Evolutionary conservation across 2,113 vertebrate genomes (phyloP).

Genomic region (Synchiropus splendidus): DNA sequence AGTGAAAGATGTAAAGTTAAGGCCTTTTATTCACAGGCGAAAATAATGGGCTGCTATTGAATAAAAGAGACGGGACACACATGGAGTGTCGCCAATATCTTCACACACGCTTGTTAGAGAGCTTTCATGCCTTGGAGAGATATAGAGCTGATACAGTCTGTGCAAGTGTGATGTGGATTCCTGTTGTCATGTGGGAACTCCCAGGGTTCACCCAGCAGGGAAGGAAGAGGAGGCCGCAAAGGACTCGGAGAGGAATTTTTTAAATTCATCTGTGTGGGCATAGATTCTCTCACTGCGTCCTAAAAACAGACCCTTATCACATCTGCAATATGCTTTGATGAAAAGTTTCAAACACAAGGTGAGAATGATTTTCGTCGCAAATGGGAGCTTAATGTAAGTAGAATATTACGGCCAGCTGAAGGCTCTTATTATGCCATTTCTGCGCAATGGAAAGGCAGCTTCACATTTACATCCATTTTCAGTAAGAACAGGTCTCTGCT

Average conservation of each 20-base stretch:
- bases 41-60: conserved; percentile 28
- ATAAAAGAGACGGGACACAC: conserved; percentile 14
- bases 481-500: no score
- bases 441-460: no score
- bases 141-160: conserved; percentile 20
- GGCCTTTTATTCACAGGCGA: conserved; percentile 23
- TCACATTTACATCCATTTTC: no score
- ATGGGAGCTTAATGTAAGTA: no score
- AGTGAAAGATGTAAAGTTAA: conserved; percentile 42
- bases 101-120: conserved; percentile 23
- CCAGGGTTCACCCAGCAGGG: conserved; percentile 7
- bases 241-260: not conserved
- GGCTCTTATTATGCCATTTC: no score
- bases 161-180: conserved; percentile 35
- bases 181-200: conserved; percentile 39
- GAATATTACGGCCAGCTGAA: no score
- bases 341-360: no score
- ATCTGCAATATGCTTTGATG: no score
- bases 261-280: conserved; percentile 2
- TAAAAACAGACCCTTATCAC: not conserved
- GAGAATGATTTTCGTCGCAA: no score
- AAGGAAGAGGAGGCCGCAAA: not conserved
- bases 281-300: not conserved
- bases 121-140: conserved; percentile 30
- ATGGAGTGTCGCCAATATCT: conserved; percentile 32